phyloP scores from a whole-genome alignment of 2,888 invertebrate genomes.

The Cataglyphis rosenhaueri region DNA sequence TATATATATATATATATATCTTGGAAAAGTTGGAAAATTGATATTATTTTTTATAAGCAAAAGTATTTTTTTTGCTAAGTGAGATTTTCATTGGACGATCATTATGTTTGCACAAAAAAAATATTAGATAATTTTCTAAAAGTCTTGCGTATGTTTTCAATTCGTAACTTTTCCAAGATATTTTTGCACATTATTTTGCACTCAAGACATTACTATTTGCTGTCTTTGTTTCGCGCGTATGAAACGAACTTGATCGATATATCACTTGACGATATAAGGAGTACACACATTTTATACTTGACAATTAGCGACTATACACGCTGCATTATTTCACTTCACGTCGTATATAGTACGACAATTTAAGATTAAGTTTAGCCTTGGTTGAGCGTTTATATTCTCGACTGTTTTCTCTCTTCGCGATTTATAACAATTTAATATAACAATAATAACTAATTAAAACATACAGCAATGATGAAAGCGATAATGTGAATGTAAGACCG shows the following conservation, averaged over 20 bases:
- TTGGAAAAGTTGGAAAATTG: neutral
- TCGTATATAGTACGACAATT: constrained; percentile 25
- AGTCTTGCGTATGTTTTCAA: neutral
- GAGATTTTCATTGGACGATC: neutral
- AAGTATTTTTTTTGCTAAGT: neutral
- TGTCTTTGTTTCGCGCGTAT: constrained; percentile 5
- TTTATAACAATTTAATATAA: constrained; percentile 40
- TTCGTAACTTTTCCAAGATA: neutral
- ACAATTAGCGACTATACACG: constrained; percentile 30
- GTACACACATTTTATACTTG: constrained; percentile 47
- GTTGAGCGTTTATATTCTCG: neutral
- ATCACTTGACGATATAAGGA: constrained; percentile 10
- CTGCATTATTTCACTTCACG: constrained; percentile 16
- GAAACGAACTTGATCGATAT: constrained; percentile 9
- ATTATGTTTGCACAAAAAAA: constrained; percentile 1
- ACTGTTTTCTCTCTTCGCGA: constrained; percentile 11
- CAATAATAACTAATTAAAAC: constrained; percentile 23
- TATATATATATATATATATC: neutral
- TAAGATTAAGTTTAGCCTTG: constrained; percentile 33
- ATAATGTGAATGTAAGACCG: constrained; percentile 18
- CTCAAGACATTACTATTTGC: constrained; percentile 6
- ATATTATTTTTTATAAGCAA: neutral
- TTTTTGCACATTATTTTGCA: constrained; percentile 1
- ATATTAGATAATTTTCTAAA: neutral
- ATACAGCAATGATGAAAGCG: constrained; percentile 21